These are phyloP conservation scores for Telmatherina bonti DNA, from an alignment of 2,797 vertebrate genomes.

Conservation along the genomic window DNA sequence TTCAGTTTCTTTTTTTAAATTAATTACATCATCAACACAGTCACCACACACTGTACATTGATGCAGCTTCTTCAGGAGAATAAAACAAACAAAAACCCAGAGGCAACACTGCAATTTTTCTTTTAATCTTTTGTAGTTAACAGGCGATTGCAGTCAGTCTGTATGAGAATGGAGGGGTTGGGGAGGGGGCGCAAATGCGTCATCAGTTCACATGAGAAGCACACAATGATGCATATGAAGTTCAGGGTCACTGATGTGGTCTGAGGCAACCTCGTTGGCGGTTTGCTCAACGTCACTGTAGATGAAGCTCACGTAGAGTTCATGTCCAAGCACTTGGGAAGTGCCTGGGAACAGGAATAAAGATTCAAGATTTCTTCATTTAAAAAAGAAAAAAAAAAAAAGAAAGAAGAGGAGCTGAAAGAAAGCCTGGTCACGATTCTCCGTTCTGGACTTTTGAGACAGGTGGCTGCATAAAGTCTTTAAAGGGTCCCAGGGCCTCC, in stretches of 20 bases:
- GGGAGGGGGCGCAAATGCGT: constrained; percentile 26
- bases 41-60: constrained; percentile 92
- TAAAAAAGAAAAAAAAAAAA: constrained; percentile 74
- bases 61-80: constrained; percentile 82
- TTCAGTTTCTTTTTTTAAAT: constrained; percentile 76
- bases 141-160: constrained; percentile 75
- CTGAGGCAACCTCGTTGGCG: constrained; percentile 23
- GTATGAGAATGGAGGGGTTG: constrained; percentile 64
- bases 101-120: constrained; percentile 82
- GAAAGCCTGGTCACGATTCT: constrained; percentile 89
- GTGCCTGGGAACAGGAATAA: constrained; percentile 77
- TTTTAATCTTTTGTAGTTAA: constrained; percentile 82
- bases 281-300: constrained; percentile 55
- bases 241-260: constrained; percentile 29
- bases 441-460: constrained; percentile 96
- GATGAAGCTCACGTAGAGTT: constrained; percentile 57
- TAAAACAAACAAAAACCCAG: constrained; percentile 61
- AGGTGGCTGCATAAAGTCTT: constrained; percentile 99
- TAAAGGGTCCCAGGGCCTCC: constrained; percentile 96
- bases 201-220: constrained; percentile 79
- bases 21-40: constrained; percentile 90
- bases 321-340: constrained; percentile 58
- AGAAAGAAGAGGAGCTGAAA: constrained; percentile 56
- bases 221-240: constrained; percentile 60
- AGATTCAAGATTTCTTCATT: constrained; percentile 82